phyloP scores from a whole-genome alignment of 1,140 invertebrate genomes.

The Drosophila ananassae region DNA sequence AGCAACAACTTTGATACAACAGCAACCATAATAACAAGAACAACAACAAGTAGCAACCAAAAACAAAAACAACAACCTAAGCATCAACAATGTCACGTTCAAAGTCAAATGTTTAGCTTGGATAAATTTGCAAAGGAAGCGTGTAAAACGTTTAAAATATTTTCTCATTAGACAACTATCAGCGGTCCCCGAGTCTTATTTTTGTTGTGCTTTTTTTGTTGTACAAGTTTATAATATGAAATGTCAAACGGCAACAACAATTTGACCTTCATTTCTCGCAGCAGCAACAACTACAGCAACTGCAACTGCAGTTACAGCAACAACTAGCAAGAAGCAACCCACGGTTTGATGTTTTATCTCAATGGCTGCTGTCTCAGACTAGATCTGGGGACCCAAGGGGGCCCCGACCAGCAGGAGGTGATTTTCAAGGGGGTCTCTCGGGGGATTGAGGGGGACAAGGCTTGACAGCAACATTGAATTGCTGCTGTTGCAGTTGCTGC shows the following conservation, averaged over 20 bases:
- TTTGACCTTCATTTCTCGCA: slow-evolving; percentile 75
- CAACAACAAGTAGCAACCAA: slow-evolving; percentile 23
- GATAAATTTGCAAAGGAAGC: slow-evolving; percentile 80
- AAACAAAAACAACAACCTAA: slow-evolving; percentile 18
- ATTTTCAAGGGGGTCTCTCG: background rate
- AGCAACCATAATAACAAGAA: slow-evolving; percentile 19
- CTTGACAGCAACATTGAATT: slow-evolving; percentile 77
- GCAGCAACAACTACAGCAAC: slow-evolving; percentile 55
- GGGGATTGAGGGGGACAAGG: slow-evolving; percentile 22
- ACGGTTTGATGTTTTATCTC: slow-evolving; percentile 64
- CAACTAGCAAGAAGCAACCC: slow-evolving; percentile 55
- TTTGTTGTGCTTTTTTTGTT: slow-evolving; percentile 45
- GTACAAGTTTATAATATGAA: slow-evolving; percentile 75
- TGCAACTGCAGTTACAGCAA: slow-evolving; percentile 22
- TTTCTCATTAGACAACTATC: slow-evolving; percentile 78
- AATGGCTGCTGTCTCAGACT: slow-evolving; percentile 63
- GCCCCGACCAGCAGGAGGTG: slow-evolving; percentile 5
- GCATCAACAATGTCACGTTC: slow-evolving; percentile 79
- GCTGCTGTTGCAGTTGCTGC: slow-evolving; percentile 32
- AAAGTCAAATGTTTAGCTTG: slow-evolving; percentile 75
- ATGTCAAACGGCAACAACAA: slow-evolving; percentile 72
- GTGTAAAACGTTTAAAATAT: slow-evolving; percentile 81
- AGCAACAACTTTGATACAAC: slow-evolving; percentile 45
- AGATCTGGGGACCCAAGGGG: slow-evolving; percentile 57
- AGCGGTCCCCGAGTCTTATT: slow-evolving; percentile 45